Conservation (phyloP, 2,113 vertebrate genomes). For the Cariama cristata region DNA sequence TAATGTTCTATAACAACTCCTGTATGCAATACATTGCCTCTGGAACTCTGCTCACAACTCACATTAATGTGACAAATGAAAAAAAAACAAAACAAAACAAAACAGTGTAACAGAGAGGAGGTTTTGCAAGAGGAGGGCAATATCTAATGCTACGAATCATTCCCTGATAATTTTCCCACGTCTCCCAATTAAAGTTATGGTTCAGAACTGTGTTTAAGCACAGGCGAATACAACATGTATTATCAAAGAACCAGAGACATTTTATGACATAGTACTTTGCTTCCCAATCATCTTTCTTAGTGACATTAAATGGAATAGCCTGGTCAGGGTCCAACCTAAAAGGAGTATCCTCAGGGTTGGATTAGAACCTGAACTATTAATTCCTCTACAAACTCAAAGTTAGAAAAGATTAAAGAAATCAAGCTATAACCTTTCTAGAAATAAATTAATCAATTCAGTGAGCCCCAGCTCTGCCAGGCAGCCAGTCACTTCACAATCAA, state of each 20-base stretch:
- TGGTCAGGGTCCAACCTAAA: background rate
- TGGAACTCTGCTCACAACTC: slow-evolving; percentile 57
- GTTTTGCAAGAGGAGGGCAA: background rate
- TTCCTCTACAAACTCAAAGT: background rate
- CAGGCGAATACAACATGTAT: background rate
- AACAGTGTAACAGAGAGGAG: background rate
- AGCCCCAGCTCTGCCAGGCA: background rate
- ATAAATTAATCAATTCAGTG: background rate
- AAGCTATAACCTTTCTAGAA: background rate
- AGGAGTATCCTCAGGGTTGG: background rate
- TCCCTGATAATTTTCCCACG: background rate
- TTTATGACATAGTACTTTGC: background rate
- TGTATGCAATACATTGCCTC: slow-evolving; percentile 39
- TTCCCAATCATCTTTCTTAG: background rate
- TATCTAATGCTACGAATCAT: background rate
- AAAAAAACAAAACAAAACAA: background rate
- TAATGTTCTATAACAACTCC: slow-evolving; percentile 68
- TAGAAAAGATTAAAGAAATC: background rate
- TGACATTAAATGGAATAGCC: background rate
- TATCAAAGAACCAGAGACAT: background rate
- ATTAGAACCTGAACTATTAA: background rate
- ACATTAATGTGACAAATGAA: slow-evolving; percentile 27
- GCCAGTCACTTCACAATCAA: background rate
- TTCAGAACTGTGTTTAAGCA: background rate
- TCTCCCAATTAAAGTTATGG: background rate